phyloP scores from a whole-genome alignment of 1,140 invertebrate genomes.

The Drosophila kanapiae region DNA sequence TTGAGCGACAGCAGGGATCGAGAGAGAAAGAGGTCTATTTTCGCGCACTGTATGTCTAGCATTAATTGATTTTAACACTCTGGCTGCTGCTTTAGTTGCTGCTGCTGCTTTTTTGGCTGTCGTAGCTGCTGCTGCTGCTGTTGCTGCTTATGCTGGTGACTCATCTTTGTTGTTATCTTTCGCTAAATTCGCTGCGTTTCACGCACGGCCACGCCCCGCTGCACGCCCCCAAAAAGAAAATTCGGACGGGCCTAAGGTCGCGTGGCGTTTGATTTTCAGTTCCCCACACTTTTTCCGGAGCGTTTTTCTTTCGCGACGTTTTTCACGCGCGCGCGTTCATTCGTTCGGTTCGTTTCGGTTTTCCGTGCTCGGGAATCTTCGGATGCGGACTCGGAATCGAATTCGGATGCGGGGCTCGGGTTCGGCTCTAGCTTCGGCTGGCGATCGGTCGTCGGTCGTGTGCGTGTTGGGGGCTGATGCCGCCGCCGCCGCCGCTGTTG shows the following conservation, averaged over 20 bases:
- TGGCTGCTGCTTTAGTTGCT: constrained; percentile 39
- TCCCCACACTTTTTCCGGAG: constrained; percentile 35
- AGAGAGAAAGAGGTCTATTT: constrained; percentile 35
- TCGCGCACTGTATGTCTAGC: constrained; percentile 62
- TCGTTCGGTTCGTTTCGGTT: constrained; percentile 52
- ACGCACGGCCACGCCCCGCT: constrained; percentile 69
- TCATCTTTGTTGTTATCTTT: constrained; percentile 70
- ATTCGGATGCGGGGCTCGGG: constrained; percentile 6
- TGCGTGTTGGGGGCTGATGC: constrained; percentile 39
- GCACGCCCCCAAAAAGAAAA: constrained; percentile 47
- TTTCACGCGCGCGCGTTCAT: constrained; percentile 73
- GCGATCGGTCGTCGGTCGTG: constrained; percentile 47
- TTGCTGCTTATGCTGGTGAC: constrained; percentile 62
- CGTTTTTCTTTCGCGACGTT: constrained; percentile 63
- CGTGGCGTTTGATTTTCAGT: constrained; percentile 65
- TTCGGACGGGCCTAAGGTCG: constrained; percentile 71
- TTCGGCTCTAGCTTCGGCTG: constrained; percentile 59
- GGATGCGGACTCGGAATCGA: constrained; percentile 17
- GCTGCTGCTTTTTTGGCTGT: constrained; percentile 46
- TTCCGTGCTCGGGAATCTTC: constrained; percentile 52
- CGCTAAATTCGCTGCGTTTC: constrained; percentile 63
- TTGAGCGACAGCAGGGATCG: constrained; percentile 64
- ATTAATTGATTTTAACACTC: constrained; percentile 73
- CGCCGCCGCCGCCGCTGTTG: constrained; percentile 39
- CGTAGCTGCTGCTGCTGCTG: constrained; percentile 48